Percentiles rank a stretch among this genome's conserved stretches.
phyloP scores from a whole-genome alignment of 2,888 invertebrate species.

The Nebria brevicollis region DNA sequence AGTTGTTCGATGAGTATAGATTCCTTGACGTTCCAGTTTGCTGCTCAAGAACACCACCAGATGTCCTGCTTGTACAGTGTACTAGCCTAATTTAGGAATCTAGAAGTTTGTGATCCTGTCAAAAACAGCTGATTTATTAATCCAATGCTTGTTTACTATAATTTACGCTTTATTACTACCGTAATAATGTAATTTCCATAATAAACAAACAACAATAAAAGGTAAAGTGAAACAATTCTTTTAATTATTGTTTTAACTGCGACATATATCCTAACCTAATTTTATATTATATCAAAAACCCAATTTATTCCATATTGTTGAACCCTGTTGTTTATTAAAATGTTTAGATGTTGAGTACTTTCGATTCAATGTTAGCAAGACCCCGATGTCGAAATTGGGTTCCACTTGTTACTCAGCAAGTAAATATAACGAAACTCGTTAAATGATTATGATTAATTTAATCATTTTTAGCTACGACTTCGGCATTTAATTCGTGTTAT shows the following conservation, averaged over 20 bases:
- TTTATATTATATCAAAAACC: neutral
- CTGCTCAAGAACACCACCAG: too few relatives aligned
- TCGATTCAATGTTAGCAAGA: constrained; percentile 66
- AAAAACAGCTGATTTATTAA: constrained; percentile 39
- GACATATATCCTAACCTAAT: neutral
- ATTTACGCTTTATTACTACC: neutral
- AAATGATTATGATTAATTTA: constrained; percentile 27
- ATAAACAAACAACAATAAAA: constrained; percentile 10
- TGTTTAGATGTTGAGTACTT: constrained; percentile 42
- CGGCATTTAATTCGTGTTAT: constrained; percentile 82
- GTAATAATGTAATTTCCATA: constrained; percentile 6
- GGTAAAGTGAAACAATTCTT: neutral
- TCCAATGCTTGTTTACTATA: constrained; percentile 38
- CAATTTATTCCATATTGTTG: neutral
- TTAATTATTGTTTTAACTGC: neutral
- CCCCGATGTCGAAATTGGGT: constrained; percentile 83
- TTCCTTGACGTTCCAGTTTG: too few relatives aligned
- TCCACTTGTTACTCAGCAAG: constrained; percentile 86
- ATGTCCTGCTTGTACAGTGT: too few relatives aligned
- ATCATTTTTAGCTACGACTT: constrained; percentile 72
- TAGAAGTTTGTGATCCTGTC: constrained; percentile 32
- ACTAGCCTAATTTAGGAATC: too few relatives aligned
- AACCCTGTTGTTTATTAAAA: neutral
- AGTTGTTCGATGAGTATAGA: too few relatives aligned
- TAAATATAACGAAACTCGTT: constrained; percentile 54